Conservation (phyloP, 2,797 vertebrate genomes). For the Yasuhikotakia modesta region DNA sequence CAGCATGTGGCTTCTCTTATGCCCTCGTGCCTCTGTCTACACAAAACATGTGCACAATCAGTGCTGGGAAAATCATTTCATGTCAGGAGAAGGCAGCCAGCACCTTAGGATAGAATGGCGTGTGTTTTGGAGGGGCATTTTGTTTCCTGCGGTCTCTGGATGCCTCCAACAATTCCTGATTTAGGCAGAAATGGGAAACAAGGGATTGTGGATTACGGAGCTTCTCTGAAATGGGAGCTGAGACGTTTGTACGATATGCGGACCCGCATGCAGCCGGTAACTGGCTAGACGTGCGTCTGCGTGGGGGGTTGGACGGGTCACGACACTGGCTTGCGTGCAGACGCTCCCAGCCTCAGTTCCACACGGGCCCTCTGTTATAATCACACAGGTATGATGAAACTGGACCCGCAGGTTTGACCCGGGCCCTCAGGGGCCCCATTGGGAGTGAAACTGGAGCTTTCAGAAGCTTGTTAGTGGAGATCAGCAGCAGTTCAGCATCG, state of each 20-base stretch:
- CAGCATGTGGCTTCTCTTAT: conserved; percentile 38
- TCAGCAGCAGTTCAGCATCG: conserved; percentile 31
- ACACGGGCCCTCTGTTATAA: conserved; percentile 47
- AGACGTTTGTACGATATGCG: conserved; percentile 72
- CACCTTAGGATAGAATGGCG: conserved; percentile 70
- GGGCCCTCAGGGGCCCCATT: not conserved
- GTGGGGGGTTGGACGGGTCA: conserved; percentile 12
- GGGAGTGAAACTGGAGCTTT: conserved; percentile 23
- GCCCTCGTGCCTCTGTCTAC: conserved; percentile 55
- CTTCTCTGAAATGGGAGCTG: conserved; percentile 78
- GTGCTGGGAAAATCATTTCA: conserved; percentile 64
- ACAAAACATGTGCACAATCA: conserved; percentile 68
- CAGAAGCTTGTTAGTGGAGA: conserved; percentile 43
- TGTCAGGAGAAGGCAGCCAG: conserved; percentile 39
- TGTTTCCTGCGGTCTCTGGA: conserved; percentile 72
- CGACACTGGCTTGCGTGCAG: conserved; percentile 32
- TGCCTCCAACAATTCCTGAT: conserved; percentile 72
- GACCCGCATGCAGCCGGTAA: conserved; percentile 64
- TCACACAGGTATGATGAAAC: conserved; percentile 67
- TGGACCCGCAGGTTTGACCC: conserved; percentile 50
- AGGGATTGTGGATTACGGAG: conserved; percentile 62
- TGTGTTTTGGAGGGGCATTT: conserved; percentile 73
- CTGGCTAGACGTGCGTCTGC: not conserved
- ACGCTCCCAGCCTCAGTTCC: conserved; percentile 27
- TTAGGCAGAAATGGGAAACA: conserved; percentile 65